Conservation (phyloP, 1,140 invertebrate genomes). For the Drosophila navojoa region DNA sequence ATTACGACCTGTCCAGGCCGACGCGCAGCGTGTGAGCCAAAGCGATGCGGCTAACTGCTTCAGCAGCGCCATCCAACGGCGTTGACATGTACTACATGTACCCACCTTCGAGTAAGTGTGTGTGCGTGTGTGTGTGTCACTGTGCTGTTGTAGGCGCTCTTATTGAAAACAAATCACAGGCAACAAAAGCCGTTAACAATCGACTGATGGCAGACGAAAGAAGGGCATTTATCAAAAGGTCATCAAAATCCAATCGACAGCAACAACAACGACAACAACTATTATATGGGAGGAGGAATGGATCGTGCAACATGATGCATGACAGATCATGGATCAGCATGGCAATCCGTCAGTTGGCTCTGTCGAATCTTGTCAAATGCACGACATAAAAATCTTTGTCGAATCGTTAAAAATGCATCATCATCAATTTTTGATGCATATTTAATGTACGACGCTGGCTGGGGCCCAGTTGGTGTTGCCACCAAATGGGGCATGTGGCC, state of each 20-base stretch:
- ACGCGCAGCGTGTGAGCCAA: constrained; percentile 73
- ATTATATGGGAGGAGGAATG: background rate
- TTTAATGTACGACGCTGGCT: constrained; percentile 68
- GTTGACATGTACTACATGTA: constrained; percentile 53
- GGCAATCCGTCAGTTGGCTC: constrained; percentile 52
- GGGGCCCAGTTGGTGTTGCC: constrained; percentile 16
- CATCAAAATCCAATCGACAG: constrained; percentile 77
- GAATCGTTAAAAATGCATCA: constrained; percentile 83
- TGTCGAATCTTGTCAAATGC: constrained; percentile 75
- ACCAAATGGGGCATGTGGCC: constrained; percentile 18
- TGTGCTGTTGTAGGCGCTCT: constrained; percentile 31
- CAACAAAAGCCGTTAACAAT: constrained; percentile 25
- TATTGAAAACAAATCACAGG: constrained; percentile 43
- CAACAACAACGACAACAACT: constrained; percentile 15
- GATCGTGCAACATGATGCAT: background rate
- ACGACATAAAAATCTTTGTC: constrained; percentile 73
- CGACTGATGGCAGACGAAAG: constrained; percentile 7
- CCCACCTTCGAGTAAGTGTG: background rate
- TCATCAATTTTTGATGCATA: constrained; percentile 83
- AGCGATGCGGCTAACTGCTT: constrained; percentile 10
- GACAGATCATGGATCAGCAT: constrained; percentile 19
- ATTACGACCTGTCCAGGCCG: constrained; percentile 75
- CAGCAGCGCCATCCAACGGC: constrained; percentile 58
- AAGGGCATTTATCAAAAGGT: constrained; percentile 68
- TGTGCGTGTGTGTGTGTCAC: background rate